Evolutionary conservation across 2,888 invertebrate species (phyloP).

Genomic region (Steinernema hermaphroditum): DNA sequence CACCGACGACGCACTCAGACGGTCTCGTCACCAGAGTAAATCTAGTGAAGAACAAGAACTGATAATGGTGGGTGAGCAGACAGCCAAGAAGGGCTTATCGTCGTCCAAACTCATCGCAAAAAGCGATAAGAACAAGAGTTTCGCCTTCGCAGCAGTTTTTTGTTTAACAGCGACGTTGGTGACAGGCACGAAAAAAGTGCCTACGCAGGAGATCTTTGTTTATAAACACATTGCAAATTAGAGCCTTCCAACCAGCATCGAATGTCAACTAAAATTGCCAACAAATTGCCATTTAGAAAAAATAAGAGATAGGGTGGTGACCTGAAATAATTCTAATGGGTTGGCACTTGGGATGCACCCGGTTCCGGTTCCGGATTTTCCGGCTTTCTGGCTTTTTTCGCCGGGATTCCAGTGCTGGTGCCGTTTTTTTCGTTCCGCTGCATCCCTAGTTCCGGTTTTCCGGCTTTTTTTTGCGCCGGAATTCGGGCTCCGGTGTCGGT

Average conservation of each 20-base stretch:
- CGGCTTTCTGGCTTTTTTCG: no score
- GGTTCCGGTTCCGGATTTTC: no score
- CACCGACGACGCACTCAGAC: neutral
- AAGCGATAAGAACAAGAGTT: constrained; percentile 13
- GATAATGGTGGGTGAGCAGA: neutral
- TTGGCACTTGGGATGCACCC: no score
- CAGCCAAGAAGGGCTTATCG: neutral
- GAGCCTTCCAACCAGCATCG: neutral
- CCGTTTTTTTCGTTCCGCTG: no score
- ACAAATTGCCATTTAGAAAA: neutral
- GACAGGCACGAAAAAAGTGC: neutral
- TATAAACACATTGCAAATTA: neutral
- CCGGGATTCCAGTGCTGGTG: neutral
- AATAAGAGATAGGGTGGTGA: no score
- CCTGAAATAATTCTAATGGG: no score
- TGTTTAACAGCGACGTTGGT: no score
- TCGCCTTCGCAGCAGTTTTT: neutral
- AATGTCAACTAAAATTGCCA: neutral
- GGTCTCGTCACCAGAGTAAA: neutral
- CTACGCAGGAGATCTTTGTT: neutral
- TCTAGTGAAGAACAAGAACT: neutral
- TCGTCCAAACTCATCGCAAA: neutral
- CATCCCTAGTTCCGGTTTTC: no score
- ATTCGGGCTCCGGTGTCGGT: no score
- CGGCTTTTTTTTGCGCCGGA: no score